Base-by-base conservation (phyloP, 2,888 invertebrate species). In the Rhagophthalmus giganteus region DNA sequence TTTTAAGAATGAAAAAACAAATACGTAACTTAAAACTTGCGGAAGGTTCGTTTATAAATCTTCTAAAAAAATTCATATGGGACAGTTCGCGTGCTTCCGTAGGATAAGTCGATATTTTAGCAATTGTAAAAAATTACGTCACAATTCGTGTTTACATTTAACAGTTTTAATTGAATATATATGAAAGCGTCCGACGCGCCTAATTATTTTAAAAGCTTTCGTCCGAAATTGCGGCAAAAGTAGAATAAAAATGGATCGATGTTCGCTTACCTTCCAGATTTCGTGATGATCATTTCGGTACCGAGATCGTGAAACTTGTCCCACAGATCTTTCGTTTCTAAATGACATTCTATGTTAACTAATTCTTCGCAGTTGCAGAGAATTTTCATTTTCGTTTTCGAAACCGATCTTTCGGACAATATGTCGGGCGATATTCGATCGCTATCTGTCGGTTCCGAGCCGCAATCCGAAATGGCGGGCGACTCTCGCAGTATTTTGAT, bases 251-350 rank as follows among this genome's bases (percentile, higher is more conserved):
- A n/a, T n/a, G n/a, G n/a, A n/a, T n/a, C n/a, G n/a, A n/a, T n/a
- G n/a, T n/a, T n/a, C n/a, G 63, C 81, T 76, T 71, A 88, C 88
- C 88, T 81, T 71, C 89, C 89, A 51, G 87, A 87, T 74, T 90
- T 89, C 7, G 89, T 90, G 74, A 90, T 90, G 74, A 90, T 90
- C 89, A 90, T 90, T 76, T 89, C 88, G 1, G 88, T 89, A 15
- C 87, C 87, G 50, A 89, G 78, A 64, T 83, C 83, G 71, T 83
- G 81, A 75, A 90, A 90, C 73, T 88, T 88, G 73, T 87, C 85
- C 90, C 90, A 90, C 49, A 90, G 76, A 54, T 90, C 89, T 72
- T 87, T 87, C 55, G 88, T 88, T 74, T 90, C 90, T 62, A 90
- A 78, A 59, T 86, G 84, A 68, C 88, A 89, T 61, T 86, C 82